Base-by-base conservation (phyloP, 2,888 invertebrate species). In the Apodemia zela region DNA sequence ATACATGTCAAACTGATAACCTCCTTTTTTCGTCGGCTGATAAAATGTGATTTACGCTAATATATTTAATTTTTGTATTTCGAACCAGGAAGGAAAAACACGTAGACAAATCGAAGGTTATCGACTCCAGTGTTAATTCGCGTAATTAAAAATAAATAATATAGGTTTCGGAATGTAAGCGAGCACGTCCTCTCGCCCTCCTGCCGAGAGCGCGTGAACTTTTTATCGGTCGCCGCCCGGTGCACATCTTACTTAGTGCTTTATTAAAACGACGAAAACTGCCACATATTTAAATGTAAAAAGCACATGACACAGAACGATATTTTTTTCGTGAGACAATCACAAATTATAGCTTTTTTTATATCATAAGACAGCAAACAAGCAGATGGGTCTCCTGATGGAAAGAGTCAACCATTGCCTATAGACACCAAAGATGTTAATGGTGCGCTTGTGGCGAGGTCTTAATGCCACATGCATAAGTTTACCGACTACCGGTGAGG, bases 111-210 rank as follows among this genome's bases (percentile, higher is more conserved):
- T 79, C 79, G 81, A 87, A 87, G 85, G 84, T 81, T 80, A 85
- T 84, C 81, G 77, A 76, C 81, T 85, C 78, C 72, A 82, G 83
- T 85, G 87, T 87, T 86, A 87, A 78, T 85, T 86, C 86, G 80
- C 87, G 81, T 84, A 83, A 86, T 85, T 82, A 82, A 87, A 87
- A 87, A 89, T 87, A 86, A 88, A 89, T 85, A 83, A 85, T 81
- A 78, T 83, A 72, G 71, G 75, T 81, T 85, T 81, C 70, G 84
- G 85, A 85, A 85, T 88, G 85, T 85, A 76, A 80, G 81, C 72
- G 76, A 76, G 69, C 80, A 78, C 78, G 82, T 82, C 82, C 81
- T 80, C 76, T 74, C 74, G 86, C 80, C 85, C 89, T 83, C 89
- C 89, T 85, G 87, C 87, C 72, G 87, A 82, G 88, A 79, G 77